Evolutionary conservation across 2,797 vertebrate genomes (phyloP).

Genomic region (Mareca strepera): DNA sequence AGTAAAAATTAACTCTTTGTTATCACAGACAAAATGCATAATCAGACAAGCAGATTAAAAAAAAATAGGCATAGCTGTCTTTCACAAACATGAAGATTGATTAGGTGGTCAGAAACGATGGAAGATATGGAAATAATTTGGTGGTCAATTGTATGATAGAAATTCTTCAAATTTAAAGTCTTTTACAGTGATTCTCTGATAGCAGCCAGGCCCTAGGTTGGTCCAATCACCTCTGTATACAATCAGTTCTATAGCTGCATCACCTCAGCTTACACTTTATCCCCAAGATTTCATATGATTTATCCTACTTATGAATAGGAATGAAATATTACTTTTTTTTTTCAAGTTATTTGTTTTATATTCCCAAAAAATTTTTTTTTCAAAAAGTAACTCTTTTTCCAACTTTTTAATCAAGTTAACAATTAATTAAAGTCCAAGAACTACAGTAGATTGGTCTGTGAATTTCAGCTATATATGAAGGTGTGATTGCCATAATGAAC

Average conservation of each 20-base stretch:
- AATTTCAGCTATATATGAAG: background rate
- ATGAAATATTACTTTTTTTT: background rate
- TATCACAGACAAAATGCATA: background rate
- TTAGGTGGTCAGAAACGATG: background rate
- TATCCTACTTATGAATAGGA: background rate
- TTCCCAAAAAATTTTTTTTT: background rate
- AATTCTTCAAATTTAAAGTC: background rate
- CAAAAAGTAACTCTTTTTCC: background rate
- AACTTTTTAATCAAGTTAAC: background rate
- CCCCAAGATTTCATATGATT: background rate
- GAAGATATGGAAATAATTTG: too few species aligned
- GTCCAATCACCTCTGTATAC: background rate
- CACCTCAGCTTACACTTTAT: background rate
- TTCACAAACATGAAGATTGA: background rate
- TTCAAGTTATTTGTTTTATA: background rate
- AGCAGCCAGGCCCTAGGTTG: background rate
- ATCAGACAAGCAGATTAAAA: background rate
- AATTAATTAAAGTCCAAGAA: background rate
- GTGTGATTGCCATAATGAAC: background rate
- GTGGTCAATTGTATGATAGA: background rate
- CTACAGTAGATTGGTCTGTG: background rate
- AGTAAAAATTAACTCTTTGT: background rate
- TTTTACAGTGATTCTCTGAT: background rate
- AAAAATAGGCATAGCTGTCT: accelerated
- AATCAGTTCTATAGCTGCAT: background rate